Evolutionary conservation across 2,797 vertebrate species (phyloP), one percentile per base, ranked within the genome.

Genomic region (Bovichtus variegatus): DNA sequence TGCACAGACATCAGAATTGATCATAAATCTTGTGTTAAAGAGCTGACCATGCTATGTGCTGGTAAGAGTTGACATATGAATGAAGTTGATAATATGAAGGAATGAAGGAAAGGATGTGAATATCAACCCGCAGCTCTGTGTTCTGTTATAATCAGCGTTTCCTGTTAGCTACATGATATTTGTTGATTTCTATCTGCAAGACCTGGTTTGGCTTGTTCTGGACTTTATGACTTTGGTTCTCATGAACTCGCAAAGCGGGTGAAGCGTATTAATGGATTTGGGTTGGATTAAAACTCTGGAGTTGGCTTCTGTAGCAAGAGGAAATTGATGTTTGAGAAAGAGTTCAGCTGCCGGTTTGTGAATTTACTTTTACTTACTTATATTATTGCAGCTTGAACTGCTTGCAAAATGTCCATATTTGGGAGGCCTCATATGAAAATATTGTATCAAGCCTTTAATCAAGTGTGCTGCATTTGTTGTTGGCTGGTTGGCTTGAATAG

Each of bases 251-350:
- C 62, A 70, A 29, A 65, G 63, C 67, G 67, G 41, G 29, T 69
- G 58, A 7, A 36, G 74, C 6, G 13, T 60, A 49, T 61, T 67
- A 67, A 57, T 83, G 71, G 68, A 76, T 79, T 62, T 78, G 63
- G 69, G 46, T 61, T 71, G 9, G 44, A 54, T 43, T 25, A 64
- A 71, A 61, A 80, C 31, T 68, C 77, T 47, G 27, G 50, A 74
- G n/a, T 64, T 19, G 1, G 73, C 68, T 67, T 73, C 36, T 65
- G 80, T 74, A 61, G 77, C 58, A 47, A 66, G 59, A 89, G 87
- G 91, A 93, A 90, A 92, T 88, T 75, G 61, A 76, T 88, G 82
- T 86, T 85, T 87, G 51, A 43, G 55, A 55, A 47, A 51, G 60
- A 61, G 71, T 74, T 76, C 53, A 49, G 70, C 27, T 71, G 57